Evolutionary conservation across 2,888 invertebrate genomes (phyloP).

Genomic region (Nezara viridula): DNA sequence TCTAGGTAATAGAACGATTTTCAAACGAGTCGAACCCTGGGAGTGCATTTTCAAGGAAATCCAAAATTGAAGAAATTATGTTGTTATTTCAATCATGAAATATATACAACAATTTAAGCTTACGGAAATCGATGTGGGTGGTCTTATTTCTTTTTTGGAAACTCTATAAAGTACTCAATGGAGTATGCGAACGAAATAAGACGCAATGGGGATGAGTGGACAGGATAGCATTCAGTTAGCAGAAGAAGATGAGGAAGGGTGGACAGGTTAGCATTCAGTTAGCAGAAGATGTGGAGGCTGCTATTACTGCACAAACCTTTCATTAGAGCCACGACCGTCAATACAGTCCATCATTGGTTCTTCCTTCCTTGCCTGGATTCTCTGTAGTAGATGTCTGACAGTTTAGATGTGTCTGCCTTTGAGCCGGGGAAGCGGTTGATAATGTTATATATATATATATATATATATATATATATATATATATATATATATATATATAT

Average conservation of each 20-base stretch:
- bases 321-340: constrained; percentile 29
- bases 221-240: constrained; percentile 29
- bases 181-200: background rate
- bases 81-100: no score
- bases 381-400: background rate
- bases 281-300: background rate
- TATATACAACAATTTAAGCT: no score
- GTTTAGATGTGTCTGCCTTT: background rate
- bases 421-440: no score
- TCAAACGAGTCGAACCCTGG: no score
- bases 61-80: no score
- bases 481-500: no score
- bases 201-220: background rate
- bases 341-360: constrained; percentile 21
- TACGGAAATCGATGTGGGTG: no score
- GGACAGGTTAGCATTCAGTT: constrained; percentile 36
- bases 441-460: no score
- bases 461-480: no score
- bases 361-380: background rate
- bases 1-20: no score
- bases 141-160: background rate
- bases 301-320: constrained; percentile 28
- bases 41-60: no score
- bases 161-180: background rate
- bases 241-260: background rate